A percentile compares a stretch with the other conserved stretches of the same genome.
Conservation (phyloP, 1,140 invertebrate genomes). For the Drosophila nigromelanica region DNA sequence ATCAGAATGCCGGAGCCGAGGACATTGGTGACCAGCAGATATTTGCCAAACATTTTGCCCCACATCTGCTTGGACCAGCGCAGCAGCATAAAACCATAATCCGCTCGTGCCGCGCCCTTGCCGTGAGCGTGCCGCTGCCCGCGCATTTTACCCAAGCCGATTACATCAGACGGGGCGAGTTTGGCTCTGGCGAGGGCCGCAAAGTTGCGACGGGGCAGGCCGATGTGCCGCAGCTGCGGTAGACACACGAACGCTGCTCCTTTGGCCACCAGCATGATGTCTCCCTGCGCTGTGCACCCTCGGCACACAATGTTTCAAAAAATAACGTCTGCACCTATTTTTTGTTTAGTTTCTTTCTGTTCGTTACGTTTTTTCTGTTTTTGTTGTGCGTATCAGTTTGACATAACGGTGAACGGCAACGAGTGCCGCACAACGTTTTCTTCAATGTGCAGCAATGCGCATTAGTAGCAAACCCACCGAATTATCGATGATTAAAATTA, state of each 20-base stretch:
- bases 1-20: conserved; percentile 88
- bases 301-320: conserved; percentile 12
- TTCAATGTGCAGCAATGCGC: not conserved
- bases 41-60: conserved; percentile 86
- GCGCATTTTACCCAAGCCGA: not conserved
- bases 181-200: conserved; percentile 12
- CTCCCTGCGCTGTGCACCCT: not conserved
- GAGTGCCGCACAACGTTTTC: not conserved
- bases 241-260: not conserved
- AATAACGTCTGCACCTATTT: conserved; percentile 9
- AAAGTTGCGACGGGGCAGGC: not conserved
- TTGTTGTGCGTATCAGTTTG: conserved; percentile 24
- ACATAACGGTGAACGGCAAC: conserved; percentile 1
- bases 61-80: conserved; percentile 60
- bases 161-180: conserved; percentile 22
- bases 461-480: not conserved
- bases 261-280: conserved; percentile 1
- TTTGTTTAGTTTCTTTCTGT: not conserved
- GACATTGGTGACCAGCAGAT: conserved; percentile 88
- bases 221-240: conserved; percentile 8
- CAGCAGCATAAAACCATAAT: conserved; percentile 12
- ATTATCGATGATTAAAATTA: not conserved
- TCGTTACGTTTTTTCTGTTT: not conserved
- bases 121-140: conserved; percentile 23
- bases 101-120: conserved; percentile 45